A percentile compares a stretch with the other conserved stretches of the same genome.
phyloP scores from a whole-genome alignment of 2,888 invertebrate species.

The Balanococcus diminutus region DNA sequence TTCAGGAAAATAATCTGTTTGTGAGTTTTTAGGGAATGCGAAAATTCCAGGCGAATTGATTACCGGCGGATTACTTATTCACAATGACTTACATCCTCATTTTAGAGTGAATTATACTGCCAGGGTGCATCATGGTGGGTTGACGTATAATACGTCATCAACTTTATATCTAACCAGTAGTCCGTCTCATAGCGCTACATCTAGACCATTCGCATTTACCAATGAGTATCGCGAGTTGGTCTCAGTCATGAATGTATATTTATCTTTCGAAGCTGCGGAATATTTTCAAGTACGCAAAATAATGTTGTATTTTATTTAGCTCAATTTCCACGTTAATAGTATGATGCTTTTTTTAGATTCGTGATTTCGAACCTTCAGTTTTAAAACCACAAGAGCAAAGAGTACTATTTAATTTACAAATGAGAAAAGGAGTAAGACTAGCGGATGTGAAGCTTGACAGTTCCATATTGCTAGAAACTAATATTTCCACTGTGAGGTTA shows the following conservation, averaged over 20 bases:
- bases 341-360: constrained; percentile 63
- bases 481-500: constrained; percentile 73
- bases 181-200: constrained; percentile 20
- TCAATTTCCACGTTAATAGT: background rate
- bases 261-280: constrained; percentile 48
- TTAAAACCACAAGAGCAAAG: constrained; percentile 68
- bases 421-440: constrained; percentile 44
- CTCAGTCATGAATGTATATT: constrained; percentile 45
- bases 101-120: constrained; percentile 47
- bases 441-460: constrained; percentile 66
- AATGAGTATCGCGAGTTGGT: constrained; percentile 50
- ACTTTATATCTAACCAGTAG: constrained; percentile 40
- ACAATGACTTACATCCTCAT: constrained; percentile 38
- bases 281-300: constrained; percentile 49
- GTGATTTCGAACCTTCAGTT: constrained; percentile 68
- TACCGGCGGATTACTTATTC: constrained; percentile 36
- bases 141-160: constrained; percentile 45
- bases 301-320: background rate
- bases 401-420: constrained; percentile 65
- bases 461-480: constrained; percentile 72
- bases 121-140: constrained; percentile 43
- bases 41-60: constrained; percentile 45
- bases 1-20: background rate
- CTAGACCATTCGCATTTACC: constrained; percentile 49
- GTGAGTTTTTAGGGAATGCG: constrained; percentile 29